Base-by-base conservation (phyloP, 1,140 invertebrate species). In the Drosophila mayri region DNA sequence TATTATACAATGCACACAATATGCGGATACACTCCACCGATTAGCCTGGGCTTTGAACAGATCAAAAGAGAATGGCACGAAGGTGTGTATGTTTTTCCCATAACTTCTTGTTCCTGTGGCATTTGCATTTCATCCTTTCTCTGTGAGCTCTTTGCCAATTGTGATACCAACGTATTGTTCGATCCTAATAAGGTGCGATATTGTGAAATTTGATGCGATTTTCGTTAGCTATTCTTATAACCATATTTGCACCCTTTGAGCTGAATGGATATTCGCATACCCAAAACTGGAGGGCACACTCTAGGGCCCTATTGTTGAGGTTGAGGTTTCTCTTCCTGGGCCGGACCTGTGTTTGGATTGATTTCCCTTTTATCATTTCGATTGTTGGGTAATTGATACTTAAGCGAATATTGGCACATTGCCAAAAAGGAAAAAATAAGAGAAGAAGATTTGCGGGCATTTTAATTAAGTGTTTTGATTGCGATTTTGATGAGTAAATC, bases 121-220 rank as follows among this genome's bases (percentile, higher is more conserved):
- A 64, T 61, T 80, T 64, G 54, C 57, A 64, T 86, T 68, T 49
- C 43, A 37, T 66, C 57, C 73, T 67, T 50, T 64, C 46, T 38
- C 54, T 38, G 37, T 32, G 28, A 30, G 44, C n/a, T 61, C 40
- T 40, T 75, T 47, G 59, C 41, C 58, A 64, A 57, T 67, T 79
- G 47, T 70, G 62, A 66, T 76, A 47, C 62, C 38, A 38, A 38
- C 20, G 47, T 49, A 71, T 87, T 91, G 88, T 88, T 71, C 66
- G 78, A 70, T 81, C 82, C 86, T 85, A 86, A 91, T 91, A 91
- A 91, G 90, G 90, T 90, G 90, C 83, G 87, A 90, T 91, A 90
- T 91, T 91, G 90, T 90, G 90, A 91, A 91, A 91, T 91, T 91
- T 87, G 90, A 91, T 91, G 90, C 90, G 85, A 87, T 90, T 91